These are phyloP conservation scores for Trididemnum nubilum DNA, from an alignment of 23 tunicate species.

Conservation along the genomic window DNA sequence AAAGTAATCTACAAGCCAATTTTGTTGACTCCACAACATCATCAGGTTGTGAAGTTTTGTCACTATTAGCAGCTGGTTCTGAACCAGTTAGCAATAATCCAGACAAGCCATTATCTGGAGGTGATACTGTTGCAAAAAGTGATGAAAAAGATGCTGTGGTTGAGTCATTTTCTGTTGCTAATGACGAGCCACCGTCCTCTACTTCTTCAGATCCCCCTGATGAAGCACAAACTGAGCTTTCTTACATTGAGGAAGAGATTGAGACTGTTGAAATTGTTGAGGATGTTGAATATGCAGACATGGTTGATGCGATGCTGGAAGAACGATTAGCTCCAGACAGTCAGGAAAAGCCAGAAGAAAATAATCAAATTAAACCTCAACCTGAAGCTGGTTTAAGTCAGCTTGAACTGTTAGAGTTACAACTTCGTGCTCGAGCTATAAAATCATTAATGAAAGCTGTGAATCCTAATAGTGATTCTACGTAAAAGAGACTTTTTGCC, in stretches of 20 bases:
- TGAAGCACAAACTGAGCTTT: not conserved
- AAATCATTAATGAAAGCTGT: conserved; percentile 76
- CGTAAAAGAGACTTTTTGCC: not conserved
- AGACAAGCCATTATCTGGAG: not conserved
- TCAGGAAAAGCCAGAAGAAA: not conserved
- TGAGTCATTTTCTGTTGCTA: not conserved
- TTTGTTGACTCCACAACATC: conserved; percentile 89
- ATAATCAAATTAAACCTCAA: conserved; percentile 3
- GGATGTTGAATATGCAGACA: conserved; percentile 49
- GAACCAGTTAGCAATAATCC: not conserved
- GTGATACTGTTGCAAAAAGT: not conserved
- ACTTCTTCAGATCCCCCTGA: not conserved
- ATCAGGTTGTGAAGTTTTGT: conserved; percentile 62
- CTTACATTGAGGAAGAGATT: conserved; percentile 44
- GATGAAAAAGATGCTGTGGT: conserved; percentile 6
- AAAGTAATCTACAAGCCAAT: conserved; percentile 47
- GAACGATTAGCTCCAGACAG: conserved; percentile 36
- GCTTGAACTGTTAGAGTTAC: conserved; percentile 75
- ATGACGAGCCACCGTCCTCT: not conserved
- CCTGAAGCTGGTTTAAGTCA: conserved; percentile 19
- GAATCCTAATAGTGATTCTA: not conserved
- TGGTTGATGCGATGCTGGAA: conserved; percentile 67
- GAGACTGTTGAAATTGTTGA: conserved; percentile 54
- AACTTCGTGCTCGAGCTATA: conserved; percentile 79
- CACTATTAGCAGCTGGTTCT: conserved; percentile 40